phyloP scores from a whole-genome alignment of 2,113 vertebrate genomes.

The Poicephalus meyeri region DNA sequence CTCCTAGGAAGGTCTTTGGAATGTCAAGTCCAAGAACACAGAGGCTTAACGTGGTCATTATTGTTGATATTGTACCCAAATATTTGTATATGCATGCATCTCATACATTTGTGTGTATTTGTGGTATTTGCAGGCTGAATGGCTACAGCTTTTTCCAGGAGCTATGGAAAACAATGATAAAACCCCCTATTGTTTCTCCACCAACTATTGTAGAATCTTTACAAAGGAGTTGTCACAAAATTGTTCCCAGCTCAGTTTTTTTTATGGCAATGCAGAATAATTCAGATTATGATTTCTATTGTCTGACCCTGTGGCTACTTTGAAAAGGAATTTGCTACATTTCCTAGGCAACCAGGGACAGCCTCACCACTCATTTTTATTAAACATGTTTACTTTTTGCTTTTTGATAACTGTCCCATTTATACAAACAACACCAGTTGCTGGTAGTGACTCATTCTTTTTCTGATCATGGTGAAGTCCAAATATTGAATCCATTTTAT shows the following conservation, averaged over 20 bases:
- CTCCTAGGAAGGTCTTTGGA: background rate
- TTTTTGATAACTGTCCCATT: constrained; percentile 6
- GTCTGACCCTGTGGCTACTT: background rate
- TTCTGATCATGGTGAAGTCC: constrained; percentile 22
- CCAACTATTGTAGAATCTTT: background rate
- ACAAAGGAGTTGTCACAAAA: background rate
- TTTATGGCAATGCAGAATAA: background rate
- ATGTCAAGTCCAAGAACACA: background rate
- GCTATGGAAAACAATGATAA: background rate
- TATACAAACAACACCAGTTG: background rate
- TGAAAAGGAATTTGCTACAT: background rate
- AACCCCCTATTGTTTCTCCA: background rate
- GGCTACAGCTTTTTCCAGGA: background rate
- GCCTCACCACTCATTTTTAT: background rate
- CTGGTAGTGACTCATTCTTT: background rate
- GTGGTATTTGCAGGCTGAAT: background rate
- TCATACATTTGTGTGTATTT: background rate
- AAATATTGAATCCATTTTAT: constrained; percentile 52
- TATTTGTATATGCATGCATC: background rate
- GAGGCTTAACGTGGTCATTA: background rate
- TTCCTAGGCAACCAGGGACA: background rate
- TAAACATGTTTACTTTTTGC: constrained; percentile 9
- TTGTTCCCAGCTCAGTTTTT: background rate
- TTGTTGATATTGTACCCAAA: background rate
- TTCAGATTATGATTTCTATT: background rate